A percentile compares a stretch with the other conserved stretches of the same genome.
These are phyloP conservation scores for Jaculus jaculus DNA, from an alignment of 2,113 vertebrate genomes.

Conservation along the genomic window DNA sequence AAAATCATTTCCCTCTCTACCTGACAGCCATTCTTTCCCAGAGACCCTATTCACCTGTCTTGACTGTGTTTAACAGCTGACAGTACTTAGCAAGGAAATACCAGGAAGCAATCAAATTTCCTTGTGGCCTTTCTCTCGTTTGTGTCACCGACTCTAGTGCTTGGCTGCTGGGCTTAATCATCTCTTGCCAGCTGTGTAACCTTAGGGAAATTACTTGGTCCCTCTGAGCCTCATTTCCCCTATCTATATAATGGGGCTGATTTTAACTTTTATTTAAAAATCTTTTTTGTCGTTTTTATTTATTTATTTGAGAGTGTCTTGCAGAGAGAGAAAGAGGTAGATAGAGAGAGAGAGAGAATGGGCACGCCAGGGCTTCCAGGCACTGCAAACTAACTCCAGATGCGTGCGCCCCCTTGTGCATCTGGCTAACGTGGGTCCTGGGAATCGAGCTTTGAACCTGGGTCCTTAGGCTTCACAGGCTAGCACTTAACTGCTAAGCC, in stretches of 20 bases:
- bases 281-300: no score
- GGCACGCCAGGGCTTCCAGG: no score
- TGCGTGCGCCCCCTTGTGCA: no score
- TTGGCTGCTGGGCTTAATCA: not conserved
- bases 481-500: no score
- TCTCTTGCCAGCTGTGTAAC: slow-evolving; percentile 3
- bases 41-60: not conserved
- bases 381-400: no score
- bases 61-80: not conserved
- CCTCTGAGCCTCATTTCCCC: not conserved
- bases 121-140: not conserved
- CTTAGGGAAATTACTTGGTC: not conserved
- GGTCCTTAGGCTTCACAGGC: no score
- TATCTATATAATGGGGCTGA: not conserved
- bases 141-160: not conserved
- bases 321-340: no score
- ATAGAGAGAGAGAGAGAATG: no score
- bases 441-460: no score
- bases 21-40: not conserved
- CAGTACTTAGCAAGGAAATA: not conserved
- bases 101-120: not conserved
- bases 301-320: no score
- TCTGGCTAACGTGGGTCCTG: no score
- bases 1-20: not conserved
- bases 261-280: not conserved